These are phyloP conservation scores for Tipula vernalis DNA, from an alignment of 2,888 invertebrate species.

Conservation along the genomic window DNA sequence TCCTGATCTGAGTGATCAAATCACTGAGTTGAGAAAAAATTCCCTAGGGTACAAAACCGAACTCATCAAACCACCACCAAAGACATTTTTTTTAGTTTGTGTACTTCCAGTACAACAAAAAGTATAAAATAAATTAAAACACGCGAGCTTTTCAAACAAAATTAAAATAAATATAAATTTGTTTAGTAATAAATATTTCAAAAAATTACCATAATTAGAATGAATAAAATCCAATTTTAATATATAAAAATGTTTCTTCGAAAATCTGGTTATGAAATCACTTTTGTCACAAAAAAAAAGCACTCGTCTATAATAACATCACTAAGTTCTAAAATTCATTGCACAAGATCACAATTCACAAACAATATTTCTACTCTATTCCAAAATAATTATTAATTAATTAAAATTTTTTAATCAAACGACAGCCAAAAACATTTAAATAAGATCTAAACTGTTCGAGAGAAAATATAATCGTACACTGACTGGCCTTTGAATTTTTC, in stretches of 20 bases:
- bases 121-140: not conserved
- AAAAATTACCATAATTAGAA: not conserved
- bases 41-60: too few relatives aligned
- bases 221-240: not conserved
- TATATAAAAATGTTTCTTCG: not conserved
- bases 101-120: not conserved
- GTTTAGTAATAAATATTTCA: not conserved
- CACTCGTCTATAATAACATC: too few relatives aligned
- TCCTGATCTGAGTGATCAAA: too few relatives aligned
- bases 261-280: not conserved
- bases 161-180: not conserved
- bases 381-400: not conserved
- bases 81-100: not conserved
- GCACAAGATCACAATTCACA: not conserved
- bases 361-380: not conserved
- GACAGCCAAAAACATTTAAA: not conserved
- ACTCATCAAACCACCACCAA: not conserved
- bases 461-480: not conserved
- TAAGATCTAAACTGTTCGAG: not conserved
- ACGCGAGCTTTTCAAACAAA: not conserved
- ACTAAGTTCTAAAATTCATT: not conserved
- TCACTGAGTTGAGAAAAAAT: too few relatives aligned
- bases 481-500: not conserved
- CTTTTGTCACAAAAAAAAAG: too few relatives aligned
- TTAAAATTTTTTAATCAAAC: not conserved